Percentiles rank a stretch among this genome's conserved stretches.
Conservation (phyloP, 2,113 vertebrate species). For the Cavia aperea region DNA sequence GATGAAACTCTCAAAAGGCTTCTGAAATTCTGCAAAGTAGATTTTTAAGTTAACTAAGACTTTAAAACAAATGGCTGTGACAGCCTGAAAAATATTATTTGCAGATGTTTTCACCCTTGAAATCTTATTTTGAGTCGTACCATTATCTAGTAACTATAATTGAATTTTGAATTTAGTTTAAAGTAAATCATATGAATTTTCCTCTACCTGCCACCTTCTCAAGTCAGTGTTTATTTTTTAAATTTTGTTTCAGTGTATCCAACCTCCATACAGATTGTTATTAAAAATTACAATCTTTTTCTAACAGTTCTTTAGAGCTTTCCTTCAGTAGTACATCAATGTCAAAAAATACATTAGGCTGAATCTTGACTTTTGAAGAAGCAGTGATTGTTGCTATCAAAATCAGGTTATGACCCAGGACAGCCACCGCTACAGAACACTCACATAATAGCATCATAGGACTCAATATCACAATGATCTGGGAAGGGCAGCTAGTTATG, state of each 20-base stretch:
- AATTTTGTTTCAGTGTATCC: background rate
- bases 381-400: constrained; percentile 51
- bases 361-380: constrained; percentile 56
- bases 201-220: background rate
- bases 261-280: background rate
- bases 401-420: constrained; percentile 57
- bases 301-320: constrained; percentile 7
- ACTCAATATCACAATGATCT: constrained; percentile 39
- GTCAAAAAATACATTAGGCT: constrained; percentile 36
- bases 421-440: constrained; percentile 33
- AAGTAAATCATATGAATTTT: background rate
- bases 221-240: background rate
- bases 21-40: background rate
- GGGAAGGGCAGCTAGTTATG: constrained; percentile 47
- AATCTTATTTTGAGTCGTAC: background rate
- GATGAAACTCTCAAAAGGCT: background rate
- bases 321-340: constrained; percentile 25
- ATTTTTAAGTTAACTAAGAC: background rate
- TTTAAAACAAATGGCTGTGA: background rate
- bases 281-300: constrained; percentile 1
- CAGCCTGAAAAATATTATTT: background rate
- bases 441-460: constrained; percentile 45
- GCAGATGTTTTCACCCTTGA: background rate
- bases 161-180: background rate
- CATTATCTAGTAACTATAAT: background rate